Evolutionary conservation across 2,113 vertebrate genomes (phyloP), one percentile per base, ranked within the genome.

Genomic region (Sus scrofa): DNA sequence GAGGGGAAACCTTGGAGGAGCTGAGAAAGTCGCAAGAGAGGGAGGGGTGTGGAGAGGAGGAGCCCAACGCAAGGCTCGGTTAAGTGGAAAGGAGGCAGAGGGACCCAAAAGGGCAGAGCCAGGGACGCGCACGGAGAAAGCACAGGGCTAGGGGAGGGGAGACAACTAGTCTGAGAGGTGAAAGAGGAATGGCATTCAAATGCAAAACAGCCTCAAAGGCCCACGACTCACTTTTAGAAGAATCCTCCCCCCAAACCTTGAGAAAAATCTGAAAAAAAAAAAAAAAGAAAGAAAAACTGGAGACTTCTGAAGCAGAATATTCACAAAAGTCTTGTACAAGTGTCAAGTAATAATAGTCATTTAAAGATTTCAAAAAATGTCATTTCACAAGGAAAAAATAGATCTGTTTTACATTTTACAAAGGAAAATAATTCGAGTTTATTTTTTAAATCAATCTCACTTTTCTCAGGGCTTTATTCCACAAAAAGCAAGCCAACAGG

Each of bases 351-450:
- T 30, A 62, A 44, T 56, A 84, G 58, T 95, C 63, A 92, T 54
- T 79, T 83, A 78, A 78, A 78, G 44, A 83, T 62, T 14, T 94
- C 68, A 92, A 82, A 86, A 96, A 86, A 24, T 62, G 75, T 63
- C 24, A 70, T 83, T 81, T 88, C 75, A 86, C 30, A 89, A 92
- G 60, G 74, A 89, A 89, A 89, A 82, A 86, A 78, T 8, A 89
- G 44, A 95, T 73, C 44, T 92, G 20, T 44, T 44, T 44, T 44
- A 44, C 44, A 44, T 44, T 44, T 44, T 44, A 44, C 44, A 44
- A 44, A 44, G 44, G 44, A 44, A 44, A 44, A 44, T 44, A 44
- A 44, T 67, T 77, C 78, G 62, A 78, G 3, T 30, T 77, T 83
- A 63, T 81, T 82, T 70, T 63, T 26, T 13, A 20, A 93, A 86